phyloP scores from a whole-genome alignment of 2,113 vertebrate genomes.

The Nothoprocta pentlandii region DNA sequence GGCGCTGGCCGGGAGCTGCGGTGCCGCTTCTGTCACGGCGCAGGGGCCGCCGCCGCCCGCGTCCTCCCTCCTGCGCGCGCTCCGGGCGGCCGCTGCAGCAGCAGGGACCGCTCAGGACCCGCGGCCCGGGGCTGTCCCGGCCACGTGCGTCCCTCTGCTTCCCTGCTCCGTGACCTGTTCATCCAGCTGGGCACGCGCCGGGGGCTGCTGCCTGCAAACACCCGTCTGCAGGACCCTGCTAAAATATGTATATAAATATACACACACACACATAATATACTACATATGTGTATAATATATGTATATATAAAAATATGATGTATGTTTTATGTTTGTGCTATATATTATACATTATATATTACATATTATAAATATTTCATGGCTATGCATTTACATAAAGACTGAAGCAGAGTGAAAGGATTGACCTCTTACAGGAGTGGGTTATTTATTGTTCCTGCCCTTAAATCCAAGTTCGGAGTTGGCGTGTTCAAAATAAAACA shows the following conservation, averaged over 20 bases:
- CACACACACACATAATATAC: too few species aligned
- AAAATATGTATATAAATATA: too few species aligned
- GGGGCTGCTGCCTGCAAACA: background rate
- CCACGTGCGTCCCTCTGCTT: too few species aligned
- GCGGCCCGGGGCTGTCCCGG: background rate
- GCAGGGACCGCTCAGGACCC: too few species aligned
- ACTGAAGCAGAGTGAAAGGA: background rate
- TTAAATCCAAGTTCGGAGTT: background rate
- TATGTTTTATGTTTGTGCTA: too few species aligned
- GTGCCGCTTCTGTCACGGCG: background rate
- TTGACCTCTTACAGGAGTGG: rapidly evolving
- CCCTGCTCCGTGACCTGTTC: background rate
- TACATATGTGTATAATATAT: too few species aligned
- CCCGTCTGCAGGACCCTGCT: rapidly evolving
- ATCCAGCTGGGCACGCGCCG: rapidly evolving
- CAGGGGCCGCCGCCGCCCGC: background rate
- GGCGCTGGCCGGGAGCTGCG: background rate
- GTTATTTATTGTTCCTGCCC: background rate
- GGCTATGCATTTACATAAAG: too few species aligned
- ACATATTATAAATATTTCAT: too few species aligned
- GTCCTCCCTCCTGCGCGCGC: too few species aligned
- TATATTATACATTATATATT: too few species aligned
- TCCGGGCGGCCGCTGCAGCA: too few species aligned
- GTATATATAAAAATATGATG: too few species aligned
- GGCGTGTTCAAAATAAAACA: background rate